Conservation (phyloP, 2,888 invertebrate genomes). For the Isoperla grammatica region DNA sequence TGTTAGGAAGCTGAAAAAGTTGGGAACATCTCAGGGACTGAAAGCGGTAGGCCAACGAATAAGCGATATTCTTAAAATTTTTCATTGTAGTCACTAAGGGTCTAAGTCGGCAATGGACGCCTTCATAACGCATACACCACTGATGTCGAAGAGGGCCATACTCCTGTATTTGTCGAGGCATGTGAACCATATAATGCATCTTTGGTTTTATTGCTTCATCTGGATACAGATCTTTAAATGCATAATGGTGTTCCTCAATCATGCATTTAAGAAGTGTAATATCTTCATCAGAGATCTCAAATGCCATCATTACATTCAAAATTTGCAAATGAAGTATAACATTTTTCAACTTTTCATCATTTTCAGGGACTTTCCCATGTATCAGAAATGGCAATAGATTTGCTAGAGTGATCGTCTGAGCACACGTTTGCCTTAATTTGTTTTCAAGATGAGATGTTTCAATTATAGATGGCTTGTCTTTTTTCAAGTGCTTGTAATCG, state of each 20-base stretch:
- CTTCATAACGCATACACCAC: conserved; percentile 1
- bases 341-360: background rate
- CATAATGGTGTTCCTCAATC: background rate
- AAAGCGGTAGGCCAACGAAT: background rate
- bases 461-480: background rate
- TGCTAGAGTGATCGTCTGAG: background rate
- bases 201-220: background rate
- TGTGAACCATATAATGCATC: background rate
- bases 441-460: background rate
- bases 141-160: background rate
- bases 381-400: background rate
- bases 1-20: background rate
- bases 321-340: background rate
- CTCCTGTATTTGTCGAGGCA: background rate
- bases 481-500: background rate
- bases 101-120: background rate
- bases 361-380: background rate
- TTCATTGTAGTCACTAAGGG: background rate
- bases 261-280: background rate
- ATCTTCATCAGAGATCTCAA: background rate
- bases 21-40: background rate
- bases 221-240: background rate
- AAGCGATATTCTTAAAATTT: background rate
- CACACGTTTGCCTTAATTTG: background rate
- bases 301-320: background rate